phyloP scores from a whole-genome alignment of 2,888 invertebrate species.

The Pyrrhosoma nymphula region DNA sequence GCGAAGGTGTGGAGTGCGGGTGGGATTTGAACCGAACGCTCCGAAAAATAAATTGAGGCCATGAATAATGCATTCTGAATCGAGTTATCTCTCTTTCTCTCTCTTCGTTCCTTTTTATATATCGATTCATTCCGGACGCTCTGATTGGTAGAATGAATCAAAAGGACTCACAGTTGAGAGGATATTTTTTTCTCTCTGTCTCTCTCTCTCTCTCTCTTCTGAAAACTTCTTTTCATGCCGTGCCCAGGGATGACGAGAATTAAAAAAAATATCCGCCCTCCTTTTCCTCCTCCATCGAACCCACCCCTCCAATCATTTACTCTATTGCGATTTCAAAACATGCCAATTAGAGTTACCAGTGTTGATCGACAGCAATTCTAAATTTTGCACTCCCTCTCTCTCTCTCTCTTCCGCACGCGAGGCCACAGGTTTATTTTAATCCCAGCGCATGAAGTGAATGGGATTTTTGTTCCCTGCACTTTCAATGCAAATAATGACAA shows the following conservation, averaged over 20 bases:
- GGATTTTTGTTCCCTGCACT: not conserved
- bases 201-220: not conserved
- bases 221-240: constrained; percentile 27
- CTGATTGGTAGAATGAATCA: constrained; percentile 54
- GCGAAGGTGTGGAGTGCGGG: constrained; percentile 23
- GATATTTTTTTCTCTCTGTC: not conserved
- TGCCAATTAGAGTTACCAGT: constrained; percentile 45
- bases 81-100: constrained; percentile 41
- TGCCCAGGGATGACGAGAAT: not conserved
- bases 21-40: constrained; percentile 63
- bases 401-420: not conserved
- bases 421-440: not conserved
- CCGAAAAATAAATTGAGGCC: constrained; percentile 63
- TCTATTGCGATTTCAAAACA: constrained; percentile 56
- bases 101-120: constrained; percentile 26
- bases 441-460: not conserved
- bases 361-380: not conserved
- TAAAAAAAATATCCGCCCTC: too few relatives aligned
- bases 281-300: too few relatives aligned
- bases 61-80: constrained; percentile 66
- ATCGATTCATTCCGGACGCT: constrained; percentile 56
- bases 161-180: constrained; percentile 22
- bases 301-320: not conserved
- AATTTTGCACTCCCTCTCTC: not conserved
- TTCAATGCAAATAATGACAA: not conserved